Base-by-base conservation (phyloP, 1,140 invertebrate species). In the Periplaneta americana region DNA sequence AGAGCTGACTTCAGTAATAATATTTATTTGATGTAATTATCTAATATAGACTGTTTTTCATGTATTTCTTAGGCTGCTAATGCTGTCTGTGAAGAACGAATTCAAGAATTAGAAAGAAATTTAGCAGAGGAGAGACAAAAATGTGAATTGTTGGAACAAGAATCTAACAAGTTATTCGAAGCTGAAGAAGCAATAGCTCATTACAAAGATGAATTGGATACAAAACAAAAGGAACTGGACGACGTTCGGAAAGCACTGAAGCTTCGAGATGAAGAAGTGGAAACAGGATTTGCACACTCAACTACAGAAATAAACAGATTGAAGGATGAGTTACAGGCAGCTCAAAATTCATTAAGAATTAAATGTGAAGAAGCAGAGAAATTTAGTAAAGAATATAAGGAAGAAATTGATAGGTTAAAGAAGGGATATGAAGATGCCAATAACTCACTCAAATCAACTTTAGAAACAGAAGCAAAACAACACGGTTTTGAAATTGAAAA, bases 141-240 rank as follows among this genome's bases (percentile, higher is more conserved):
- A 82, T 83, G 87, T 13, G 88, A 91, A 84, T 86, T 88, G 48
- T 84, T 90, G 0, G 91, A 92, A 86, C 84, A 84, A 79, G 90
- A 91, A 74, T 88, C 86, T n/a, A 88, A 87, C 57, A 90, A 89
- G 83, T 84, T 91, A n/a, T 91, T 91, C 76, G 91, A 92, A 85
- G 84, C 88, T 5, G 91, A 91, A 83, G 91, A 92, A 84, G 88
- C 88, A 84, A 84, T 91, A 22, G 83, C 88, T 22, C 57, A 82
- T 57, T 75, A 35, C 13, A 83, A 82, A 82, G 85, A 88, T 85
- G 82, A 85, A 80, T 84, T 89, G 66, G 86, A 87, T 74, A 85
- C 85, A 85, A 80, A 81, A 4, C 85, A 86, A 82, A 80, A 81
- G 75, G 36, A 88, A 82, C 74, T 89, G 33, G 86, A 88, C 34